phyloP scores from a whole-genome alignment of 1,140 invertebrate genomes.

The Argopecten irradians region DNA sequence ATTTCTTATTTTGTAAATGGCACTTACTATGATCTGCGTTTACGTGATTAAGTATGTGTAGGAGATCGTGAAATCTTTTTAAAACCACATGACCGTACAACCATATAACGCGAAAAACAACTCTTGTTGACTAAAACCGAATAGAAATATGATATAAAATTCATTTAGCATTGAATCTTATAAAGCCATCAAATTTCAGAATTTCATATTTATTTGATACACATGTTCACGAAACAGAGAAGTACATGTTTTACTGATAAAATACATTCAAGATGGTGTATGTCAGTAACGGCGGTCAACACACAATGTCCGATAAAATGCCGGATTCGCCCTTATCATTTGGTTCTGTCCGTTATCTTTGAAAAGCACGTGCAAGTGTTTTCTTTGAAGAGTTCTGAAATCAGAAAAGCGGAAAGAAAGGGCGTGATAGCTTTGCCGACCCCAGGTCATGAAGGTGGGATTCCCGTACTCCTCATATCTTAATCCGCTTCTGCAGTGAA shows the following conservation, averaged over 20 bases:
- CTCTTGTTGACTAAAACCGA: too few relatives aligned
- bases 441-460: background rate
- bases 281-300: background rate
- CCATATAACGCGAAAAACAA: too few relatives aligned
- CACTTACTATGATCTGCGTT: too few relatives aligned
- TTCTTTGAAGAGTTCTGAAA: slow-evolving; percentile 21
- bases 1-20: too few relatives aligned
- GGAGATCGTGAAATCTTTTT: too few relatives aligned
- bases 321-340: slow-evolving; percentile 13
- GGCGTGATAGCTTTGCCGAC: background rate
- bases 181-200: too few relatives aligned
- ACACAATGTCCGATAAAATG: background rate
- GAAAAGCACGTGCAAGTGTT: slow-evolving; percentile 7
- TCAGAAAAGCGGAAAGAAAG: slow-evolving; percentile 12
- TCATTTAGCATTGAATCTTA: too few relatives aligned
- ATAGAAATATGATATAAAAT: too few relatives aligned
- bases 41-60: too few relatives aligned
- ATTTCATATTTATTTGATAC: too few relatives aligned
- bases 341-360: slow-evolving; percentile 14
- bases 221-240: too few relatives aligned
- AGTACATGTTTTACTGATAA: background rate
- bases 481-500: background rate
- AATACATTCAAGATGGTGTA: slow-evolving; percentile 6
- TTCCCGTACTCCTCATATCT: background rate
- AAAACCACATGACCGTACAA: too few relatives aligned